phyloP scores from a whole-genome alignment of 2,888 invertebrate genomes.

The Laothoe populi region DNA sequence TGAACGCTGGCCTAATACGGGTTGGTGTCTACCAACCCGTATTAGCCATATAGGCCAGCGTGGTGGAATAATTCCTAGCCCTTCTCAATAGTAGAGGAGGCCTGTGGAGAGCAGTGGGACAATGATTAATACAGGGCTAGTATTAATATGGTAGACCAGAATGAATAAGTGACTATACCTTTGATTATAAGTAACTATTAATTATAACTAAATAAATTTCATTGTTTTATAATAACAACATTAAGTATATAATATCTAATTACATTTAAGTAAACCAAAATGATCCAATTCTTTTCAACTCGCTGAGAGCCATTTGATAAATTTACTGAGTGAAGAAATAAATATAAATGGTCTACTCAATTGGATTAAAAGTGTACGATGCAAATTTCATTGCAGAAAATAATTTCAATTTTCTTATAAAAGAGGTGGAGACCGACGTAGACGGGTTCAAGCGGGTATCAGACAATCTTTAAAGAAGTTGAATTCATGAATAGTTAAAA shows the following conservation, averaged over 20 bases:
- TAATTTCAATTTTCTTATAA: constrained; percentile 22
- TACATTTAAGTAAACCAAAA: not conserved
- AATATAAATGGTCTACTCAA: not conserved
- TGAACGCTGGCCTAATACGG: no score
- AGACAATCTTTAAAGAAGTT: not conserved
- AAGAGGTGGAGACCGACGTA: constrained; percentile 23
- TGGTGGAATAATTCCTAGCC: no score
- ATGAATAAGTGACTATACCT: no score
- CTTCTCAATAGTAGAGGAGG: no score
- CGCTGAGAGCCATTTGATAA: constrained; percentile 13
- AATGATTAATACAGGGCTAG: no score
- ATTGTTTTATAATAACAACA: not conserved
- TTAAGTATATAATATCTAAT: not conserved
- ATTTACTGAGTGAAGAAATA: not conserved
- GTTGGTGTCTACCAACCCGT: no score
- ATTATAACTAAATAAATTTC: no score
- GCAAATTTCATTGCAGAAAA: constrained; percentile 23
- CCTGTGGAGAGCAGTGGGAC: no score
- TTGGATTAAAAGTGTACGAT: constrained; percentile 13
- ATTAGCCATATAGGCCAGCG: no score
- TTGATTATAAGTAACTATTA: no score
- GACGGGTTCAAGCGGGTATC: constrained; percentile 17
- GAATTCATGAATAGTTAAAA: not conserved
- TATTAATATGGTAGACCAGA: no score
- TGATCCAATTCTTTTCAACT: not conserved